Evolutionary conservation across 2,113 vertebrate genomes (phyloP).

Genomic region (Lipophrys pholis): DNA sequence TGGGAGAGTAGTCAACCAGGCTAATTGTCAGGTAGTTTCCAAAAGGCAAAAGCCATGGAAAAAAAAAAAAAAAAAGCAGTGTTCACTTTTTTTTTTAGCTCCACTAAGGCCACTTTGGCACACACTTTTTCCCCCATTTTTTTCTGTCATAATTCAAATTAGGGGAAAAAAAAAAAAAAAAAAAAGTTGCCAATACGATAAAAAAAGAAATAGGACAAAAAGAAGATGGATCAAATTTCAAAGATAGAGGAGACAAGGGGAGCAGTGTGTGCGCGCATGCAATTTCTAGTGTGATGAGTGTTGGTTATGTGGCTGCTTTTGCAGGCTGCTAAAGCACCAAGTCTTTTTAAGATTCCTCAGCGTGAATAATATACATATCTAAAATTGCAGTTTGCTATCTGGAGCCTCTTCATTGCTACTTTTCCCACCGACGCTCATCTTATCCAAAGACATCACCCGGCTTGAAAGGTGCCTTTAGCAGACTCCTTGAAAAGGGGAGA

Average conservation of each 20-base stretch:
- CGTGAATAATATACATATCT: constrained; percentile 68
- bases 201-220: constrained; percentile 5
- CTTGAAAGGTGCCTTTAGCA: constrained; percentile 89
- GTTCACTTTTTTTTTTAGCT: constrained; percentile 19
- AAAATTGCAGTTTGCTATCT: constrained; percentile 65
- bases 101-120: constrained; percentile 41
- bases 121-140: constrained; percentile 25
- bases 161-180: too few relatives aligned
- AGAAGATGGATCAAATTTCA: constrained; percentile 4
- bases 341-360: constrained; percentile 52
- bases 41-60: constrained; percentile 46
- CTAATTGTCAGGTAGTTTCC: constrained; percentile 70
- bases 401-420: constrained; percentile 39
- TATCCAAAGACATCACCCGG: constrained; percentile 74
- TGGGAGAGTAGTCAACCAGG: constrained; percentile 50
- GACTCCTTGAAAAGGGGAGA: constrained; percentile 91
- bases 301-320: constrained; percentile 15
- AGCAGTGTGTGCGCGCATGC: constrained; percentile 29
- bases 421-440: constrained; percentile 26
- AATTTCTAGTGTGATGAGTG: constrained; percentile 6
- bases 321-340: constrained; percentile 35
- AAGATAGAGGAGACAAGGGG: too few relatives aligned
- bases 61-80: not conserved
- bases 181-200: not conserved
- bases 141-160: constrained; percentile 52